These are phyloP conservation scores for Orthosia gracilis DNA, from an alignment of 2,888 invertebrate species.

Conservation along the genomic window DNA sequence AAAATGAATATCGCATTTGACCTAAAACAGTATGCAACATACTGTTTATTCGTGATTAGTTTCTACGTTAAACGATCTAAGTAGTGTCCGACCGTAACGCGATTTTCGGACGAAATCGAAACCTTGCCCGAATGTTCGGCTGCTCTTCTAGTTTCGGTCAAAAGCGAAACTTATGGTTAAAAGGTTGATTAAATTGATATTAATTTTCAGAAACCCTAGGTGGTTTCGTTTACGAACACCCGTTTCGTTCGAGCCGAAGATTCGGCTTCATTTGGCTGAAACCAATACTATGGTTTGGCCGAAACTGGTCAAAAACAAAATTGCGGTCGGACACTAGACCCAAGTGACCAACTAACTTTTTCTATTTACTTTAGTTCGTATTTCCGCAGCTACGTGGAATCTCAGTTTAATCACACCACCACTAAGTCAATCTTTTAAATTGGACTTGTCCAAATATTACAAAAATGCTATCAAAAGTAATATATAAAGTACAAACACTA, in stretches of 20 bases:
- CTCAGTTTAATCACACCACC: constrained; percentile 83
- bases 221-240: no score
- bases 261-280: no score
- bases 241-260: background rate
- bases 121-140: background rate
- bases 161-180: background rate
- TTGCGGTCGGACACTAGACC: constrained; percentile 26
- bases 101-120: constrained; percentile 4
- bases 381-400: constrained; percentile 71
- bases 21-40: constrained; percentile 77
- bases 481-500: constrained; percentile 66
- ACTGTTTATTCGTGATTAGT: constrained; percentile 67
- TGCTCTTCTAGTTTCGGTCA: background rate
- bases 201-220: no score
- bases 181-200: no score
- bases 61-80: constrained; percentile 59
- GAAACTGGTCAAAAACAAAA: background rate
- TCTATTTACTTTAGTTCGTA: constrained; percentile 66
- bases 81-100: constrained; percentile 22
- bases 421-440: constrained; percentile 75
- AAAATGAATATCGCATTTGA: constrained; percentile 65
- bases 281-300: background rate
- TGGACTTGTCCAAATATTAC: constrained; percentile 49
- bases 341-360: constrained; percentile 62
- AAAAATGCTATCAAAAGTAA: constrained; percentile 37